Evolutionary conservation across 2,888 invertebrate genomes (phyloP).

Genomic region (Tachina grossa): DNA sequence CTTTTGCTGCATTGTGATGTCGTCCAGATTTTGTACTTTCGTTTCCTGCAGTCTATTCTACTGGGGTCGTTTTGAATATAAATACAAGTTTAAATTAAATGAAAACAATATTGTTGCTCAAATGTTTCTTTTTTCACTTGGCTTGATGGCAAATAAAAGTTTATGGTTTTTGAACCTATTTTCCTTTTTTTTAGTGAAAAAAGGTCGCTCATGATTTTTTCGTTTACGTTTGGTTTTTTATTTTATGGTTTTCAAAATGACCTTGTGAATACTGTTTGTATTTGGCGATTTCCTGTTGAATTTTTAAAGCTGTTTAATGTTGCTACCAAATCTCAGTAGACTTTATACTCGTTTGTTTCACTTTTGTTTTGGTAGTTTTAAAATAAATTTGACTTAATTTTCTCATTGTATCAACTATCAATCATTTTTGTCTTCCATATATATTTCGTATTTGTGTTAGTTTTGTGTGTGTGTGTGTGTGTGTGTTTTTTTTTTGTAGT

Average conservation of each 20-base stretch:
- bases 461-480: slow-evolving; percentile 27
- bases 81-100: slow-evolving; percentile 50
- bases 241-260: slow-evolving; percentile 51
- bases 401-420: slow-evolving; percentile 68
- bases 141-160: slow-evolving; percentile 13
- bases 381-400: slow-evolving; percentile 63
- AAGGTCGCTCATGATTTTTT: slow-evolving; percentile 43
- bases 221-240: not conserved
- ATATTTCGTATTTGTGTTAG: slow-evolving; percentile 12
- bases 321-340: slow-evolving; percentile 47
- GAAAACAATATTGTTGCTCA: slow-evolving; percentile 48
- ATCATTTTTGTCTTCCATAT: slow-evolving; percentile 55
- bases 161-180: slow-evolving; percentile 29
- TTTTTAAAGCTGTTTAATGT: slow-evolving; percentile 47
- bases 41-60: slow-evolving; percentile 46
- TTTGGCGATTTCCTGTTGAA: slow-evolving; percentile 68
- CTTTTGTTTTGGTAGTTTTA: slow-evolving; percentile 47
- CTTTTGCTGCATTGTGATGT: slow-evolving; percentile 20
- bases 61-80: slow-evolving; percentile 26
- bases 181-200: not conserved
- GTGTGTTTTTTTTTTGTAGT: slow-evolving; percentile 34
- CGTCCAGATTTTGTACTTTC: slow-evolving; percentile 49
- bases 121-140: slow-evolving; percentile 28
- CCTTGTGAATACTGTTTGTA: slow-evolving; percentile 62
- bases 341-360: slow-evolving; percentile 29